These are phyloP conservation scores for Nowickia ferox DNA, from an alignment of 2,888 invertebrate species.

Conservation along the genomic window DNA sequence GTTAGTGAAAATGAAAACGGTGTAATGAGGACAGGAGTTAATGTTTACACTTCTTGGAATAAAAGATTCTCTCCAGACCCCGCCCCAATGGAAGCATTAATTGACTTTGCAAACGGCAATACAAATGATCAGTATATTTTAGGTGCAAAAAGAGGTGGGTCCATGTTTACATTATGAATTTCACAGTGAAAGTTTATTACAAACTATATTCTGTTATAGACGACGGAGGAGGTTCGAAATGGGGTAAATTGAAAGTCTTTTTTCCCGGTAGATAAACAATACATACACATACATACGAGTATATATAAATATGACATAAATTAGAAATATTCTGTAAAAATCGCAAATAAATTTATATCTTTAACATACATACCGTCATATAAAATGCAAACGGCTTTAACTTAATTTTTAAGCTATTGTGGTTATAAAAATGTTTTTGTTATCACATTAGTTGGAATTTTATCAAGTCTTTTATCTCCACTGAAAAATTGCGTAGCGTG, in stretches of 20 bases:
- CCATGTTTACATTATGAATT: background rate
- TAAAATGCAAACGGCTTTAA: too few species aligned
- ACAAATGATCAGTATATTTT: conserved; percentile 58
- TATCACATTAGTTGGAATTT: too few species aligned
- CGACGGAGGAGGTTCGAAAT: background rate
- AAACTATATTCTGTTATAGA: background rate
- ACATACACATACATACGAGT: too few species aligned
- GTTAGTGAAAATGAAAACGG: conserved; percentile 48
- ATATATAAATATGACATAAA: too few species aligned
- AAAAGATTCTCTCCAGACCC: conserved; percentile 84
- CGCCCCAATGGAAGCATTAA: conserved; percentile 75
- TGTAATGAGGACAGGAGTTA: conserved; percentile 42
- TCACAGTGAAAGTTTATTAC: background rate
- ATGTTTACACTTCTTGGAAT: conserved; percentile 85
- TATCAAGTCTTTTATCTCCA: too few species aligned
- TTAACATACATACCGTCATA: too few species aligned
- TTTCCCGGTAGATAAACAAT: too few species aligned
- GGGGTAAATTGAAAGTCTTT: background rate
- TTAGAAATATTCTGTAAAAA: background rate
- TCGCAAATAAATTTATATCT: too few species aligned
- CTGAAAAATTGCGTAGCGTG: too few species aligned
- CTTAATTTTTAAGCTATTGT: too few species aligned
- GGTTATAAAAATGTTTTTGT: too few species aligned
- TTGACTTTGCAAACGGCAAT: conserved; percentile 32
- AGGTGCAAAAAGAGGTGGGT: conserved; percentile 85